A percentile compares a stretch with the other conserved stretches of the same genome.
Evolutionary conservation across 2,888 invertebrate species (phyloP).

Genomic region (Phymatocera aterrima): DNA sequence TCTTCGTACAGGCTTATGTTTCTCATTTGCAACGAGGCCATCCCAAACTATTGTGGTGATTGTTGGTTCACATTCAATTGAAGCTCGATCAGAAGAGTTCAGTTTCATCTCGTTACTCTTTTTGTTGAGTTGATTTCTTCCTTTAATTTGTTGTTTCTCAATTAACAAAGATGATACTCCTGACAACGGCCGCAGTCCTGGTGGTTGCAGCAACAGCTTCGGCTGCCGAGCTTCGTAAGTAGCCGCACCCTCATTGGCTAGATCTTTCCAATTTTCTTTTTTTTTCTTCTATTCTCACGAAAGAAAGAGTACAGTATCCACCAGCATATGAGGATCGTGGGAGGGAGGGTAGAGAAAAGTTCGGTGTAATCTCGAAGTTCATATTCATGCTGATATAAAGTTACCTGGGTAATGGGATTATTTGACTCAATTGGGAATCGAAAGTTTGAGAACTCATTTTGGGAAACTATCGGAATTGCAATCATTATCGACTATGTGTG

Average conservation of each 20-base stretch:
- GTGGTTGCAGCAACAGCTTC: conserved; percentile 30
- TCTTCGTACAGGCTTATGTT: conserved; percentile 58
- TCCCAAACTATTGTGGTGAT: conserved; percentile 55
- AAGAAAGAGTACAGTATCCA: background rate
- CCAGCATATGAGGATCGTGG: background rate
- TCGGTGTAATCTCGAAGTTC: background rate
- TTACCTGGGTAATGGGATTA: background rate
- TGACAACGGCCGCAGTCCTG: conserved; percentile 43
- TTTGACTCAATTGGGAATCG: background rate
- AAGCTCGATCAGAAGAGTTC: background rate
- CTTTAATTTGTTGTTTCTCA: background rate
- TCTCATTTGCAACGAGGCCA: conserved; percentile 65
- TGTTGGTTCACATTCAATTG: background rate
- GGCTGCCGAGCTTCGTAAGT: conserved; percentile 66
- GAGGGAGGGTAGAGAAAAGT: background rate
- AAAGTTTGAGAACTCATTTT: background rate
- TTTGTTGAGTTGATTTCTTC: background rate
- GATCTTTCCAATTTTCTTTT: background rate
- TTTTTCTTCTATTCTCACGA: background rate
- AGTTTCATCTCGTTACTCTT: background rate
- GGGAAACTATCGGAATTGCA: background rate
- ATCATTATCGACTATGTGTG: background rate
- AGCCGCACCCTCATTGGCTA: background rate
- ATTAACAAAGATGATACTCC: conserved; percentile 45
- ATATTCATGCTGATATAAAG: background rate